Evolutionary conservation across 2,797 vertebrate species (phyloP).

Genomic region (Pelochelys cantorii): DNA sequence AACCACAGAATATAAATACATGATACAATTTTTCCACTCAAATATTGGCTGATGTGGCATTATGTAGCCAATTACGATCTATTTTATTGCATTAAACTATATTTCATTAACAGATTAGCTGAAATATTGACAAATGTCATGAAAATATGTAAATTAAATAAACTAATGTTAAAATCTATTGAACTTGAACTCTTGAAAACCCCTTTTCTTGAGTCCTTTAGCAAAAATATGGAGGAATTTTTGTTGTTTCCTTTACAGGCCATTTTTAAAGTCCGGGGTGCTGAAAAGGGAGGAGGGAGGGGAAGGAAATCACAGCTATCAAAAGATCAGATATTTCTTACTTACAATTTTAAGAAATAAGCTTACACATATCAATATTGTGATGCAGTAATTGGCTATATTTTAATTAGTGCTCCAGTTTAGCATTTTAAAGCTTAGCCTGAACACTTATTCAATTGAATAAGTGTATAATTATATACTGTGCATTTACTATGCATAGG

Average conservation of each 20-base stretch:
- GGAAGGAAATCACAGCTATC: neutral
- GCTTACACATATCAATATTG: neutral
- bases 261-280: neutral
- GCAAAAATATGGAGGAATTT: neutral
- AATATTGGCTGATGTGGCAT: neutral
- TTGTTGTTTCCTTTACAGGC: neutral
- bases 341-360: neutral
- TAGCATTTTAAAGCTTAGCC: neutral
- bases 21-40: neutral
- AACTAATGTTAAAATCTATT: neutral
- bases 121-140: neutral
- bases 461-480: neutral
- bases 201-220: neutral
- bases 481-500: neutral
- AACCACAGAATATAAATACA: neutral
- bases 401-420: neutral
- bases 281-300: neutral
- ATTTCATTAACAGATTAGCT: neutral
- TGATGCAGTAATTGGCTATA: neutral
- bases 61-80: neutral
- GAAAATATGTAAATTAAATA: neutral
- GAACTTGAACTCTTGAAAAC: neutral
- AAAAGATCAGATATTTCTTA: neutral
- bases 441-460: neutral
- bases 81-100: neutral